Evolutionary conservation across 2,113 vertebrate genomes (phyloP).

Genomic region (Bostrychus sinensis): DNA sequence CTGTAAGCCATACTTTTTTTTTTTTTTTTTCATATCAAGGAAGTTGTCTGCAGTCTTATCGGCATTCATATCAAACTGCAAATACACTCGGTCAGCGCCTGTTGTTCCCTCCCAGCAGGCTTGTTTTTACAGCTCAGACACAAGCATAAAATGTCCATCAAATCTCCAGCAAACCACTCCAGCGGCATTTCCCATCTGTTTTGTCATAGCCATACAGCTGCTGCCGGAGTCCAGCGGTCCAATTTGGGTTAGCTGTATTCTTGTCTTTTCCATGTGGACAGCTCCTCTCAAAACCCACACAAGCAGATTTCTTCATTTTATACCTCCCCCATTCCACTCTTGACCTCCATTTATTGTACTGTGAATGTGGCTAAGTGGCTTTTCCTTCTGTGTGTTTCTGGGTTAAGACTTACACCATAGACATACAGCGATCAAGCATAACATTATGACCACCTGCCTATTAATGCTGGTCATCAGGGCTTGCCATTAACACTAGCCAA

Average conservation of each 20-base stretch:
- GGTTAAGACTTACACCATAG: too few species aligned
- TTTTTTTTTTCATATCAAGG: not conserved
- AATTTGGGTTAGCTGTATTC: constrained; percentile 36
- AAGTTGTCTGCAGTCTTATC: constrained; percentile 5
- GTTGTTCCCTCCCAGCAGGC: constrained; percentile 34
- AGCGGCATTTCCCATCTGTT: constrained; percentile 53
- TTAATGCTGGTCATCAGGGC: too few species aligned
- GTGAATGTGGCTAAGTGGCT: constrained; percentile 13
- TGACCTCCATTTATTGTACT: constrained; percentile 29
- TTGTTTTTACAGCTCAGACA: constrained; percentile 38
- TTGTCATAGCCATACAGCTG: constrained; percentile 8
- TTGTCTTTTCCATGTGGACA: constrained; percentile 14
- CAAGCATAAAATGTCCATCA: constrained; percentile 50
- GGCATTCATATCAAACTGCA: constrained; percentile 13
- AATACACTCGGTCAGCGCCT: constrained; percentile 15
- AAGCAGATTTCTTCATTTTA: constrained; percentile 1
- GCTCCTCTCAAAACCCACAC: constrained; percentile 11
- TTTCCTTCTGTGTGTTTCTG: not conserved
- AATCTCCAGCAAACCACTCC: constrained; percentile 33
- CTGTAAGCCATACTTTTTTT: not conserved
- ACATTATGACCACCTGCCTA: too few species aligned
- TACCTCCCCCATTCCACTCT: constrained; percentile 19
- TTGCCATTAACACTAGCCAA: too few species aligned
- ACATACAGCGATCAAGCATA: too few species aligned
- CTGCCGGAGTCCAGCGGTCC: constrained; percentile 43